phyloP scores from a whole-genome alignment of 2,113 vertebrate genomes.

The Dicentrarchus labrax region DNA sequence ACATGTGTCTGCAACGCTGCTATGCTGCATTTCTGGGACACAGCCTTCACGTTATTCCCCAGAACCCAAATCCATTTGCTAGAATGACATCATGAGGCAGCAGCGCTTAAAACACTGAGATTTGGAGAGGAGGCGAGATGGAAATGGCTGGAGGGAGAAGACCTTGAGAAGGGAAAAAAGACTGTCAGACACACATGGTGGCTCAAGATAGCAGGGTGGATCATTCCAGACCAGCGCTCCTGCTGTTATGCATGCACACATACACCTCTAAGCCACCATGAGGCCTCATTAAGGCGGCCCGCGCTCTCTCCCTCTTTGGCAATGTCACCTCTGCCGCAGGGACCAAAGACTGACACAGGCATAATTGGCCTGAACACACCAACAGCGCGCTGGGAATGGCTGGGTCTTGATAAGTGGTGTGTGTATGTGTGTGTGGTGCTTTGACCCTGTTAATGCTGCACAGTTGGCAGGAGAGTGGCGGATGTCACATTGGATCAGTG shows the following conservation, averaged over 20 bases:
- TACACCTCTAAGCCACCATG: slow-evolving; percentile 55
- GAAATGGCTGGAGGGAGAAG: slow-evolving; percentile 41
- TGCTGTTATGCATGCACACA: slow-evolving; percentile 31
- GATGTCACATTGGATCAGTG: slow-evolving; percentile 83
- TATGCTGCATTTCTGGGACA: slow-evolving; percentile 40
- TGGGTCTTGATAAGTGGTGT: slow-evolving; percentile 58
- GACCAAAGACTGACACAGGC: slow-evolving; percentile 84
- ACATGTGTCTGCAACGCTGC: slow-evolving; percentile 50
- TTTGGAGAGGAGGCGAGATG: neutral
- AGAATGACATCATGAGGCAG: slow-evolving; percentile 25
- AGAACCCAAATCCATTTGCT: slow-evolving; percentile 21
- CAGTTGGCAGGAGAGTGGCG: slow-evolving; percentile 75
- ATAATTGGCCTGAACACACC: slow-evolving; percentile 90
- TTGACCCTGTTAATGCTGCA: slow-evolving; percentile 77
- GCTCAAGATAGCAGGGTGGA: slow-evolving; percentile 40
- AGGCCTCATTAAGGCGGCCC: slow-evolving; percentile 74
- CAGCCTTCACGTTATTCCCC: slow-evolving; percentile 33
- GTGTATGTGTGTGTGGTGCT: slow-evolving; percentile 39
- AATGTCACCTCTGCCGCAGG: slow-evolving; percentile 77
- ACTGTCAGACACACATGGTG: slow-evolving; percentile 28
- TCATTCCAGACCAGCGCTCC: slow-evolving; percentile 30
- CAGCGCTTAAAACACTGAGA: slow-evolving; percentile 11
- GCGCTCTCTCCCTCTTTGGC: slow-evolving; percentile 82
- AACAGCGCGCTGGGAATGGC: slow-evolving; percentile 74
- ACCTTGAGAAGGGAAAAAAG: slow-evolving; percentile 34